Percentiles rank a stretch among this genome's conserved stretches.
Evolutionary conservation across 1,140 invertebrate genomes (phyloP).

Genomic region (Platyura marginata): DNA sequence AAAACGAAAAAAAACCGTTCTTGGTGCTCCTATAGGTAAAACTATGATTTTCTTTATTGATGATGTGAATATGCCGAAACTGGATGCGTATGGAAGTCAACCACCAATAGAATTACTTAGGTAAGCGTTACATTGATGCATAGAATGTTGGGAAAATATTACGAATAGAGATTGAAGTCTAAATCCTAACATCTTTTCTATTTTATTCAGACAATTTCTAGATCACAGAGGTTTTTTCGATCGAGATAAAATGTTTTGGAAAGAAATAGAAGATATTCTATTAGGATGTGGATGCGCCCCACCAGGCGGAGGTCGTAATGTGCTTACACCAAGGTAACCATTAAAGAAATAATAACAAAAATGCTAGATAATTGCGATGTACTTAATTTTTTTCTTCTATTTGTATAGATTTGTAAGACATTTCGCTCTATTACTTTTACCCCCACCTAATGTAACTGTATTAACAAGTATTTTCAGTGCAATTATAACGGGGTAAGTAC

Average conservation of each 20-base stretch:
- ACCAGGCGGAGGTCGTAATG: slow-evolving; percentile 72
- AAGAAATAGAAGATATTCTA: slow-evolving; percentile 68
- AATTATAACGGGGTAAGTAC: slow-evolving; percentile 24
- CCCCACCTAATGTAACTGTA: slow-evolving; percentile 49
- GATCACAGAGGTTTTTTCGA: slow-evolving; percentile 74
- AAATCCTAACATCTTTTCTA: no score
- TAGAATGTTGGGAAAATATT: no score
- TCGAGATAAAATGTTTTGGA: slow-evolving; percentile 72
- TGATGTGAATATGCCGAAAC: slow-evolving; percentile 79
- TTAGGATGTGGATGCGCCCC: slow-evolving; percentile 67
- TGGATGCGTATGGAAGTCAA: slow-evolving; percentile 72
- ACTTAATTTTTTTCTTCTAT: no score
- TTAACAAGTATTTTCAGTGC: slow-evolving; percentile 66
- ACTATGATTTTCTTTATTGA: slow-evolving; percentile 59
- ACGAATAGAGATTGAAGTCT: no score
- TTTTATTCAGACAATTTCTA: slow-evolving; percentile 45
- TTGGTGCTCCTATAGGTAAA: slow-evolving; percentile 73
- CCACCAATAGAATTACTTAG: slow-evolving; percentile 75
- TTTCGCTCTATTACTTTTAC: slow-evolving; percentile 62
- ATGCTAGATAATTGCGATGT: no score
- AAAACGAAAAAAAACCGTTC: slow-evolving; percentile 56
- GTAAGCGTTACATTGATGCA: no score
- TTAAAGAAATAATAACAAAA: background rate
- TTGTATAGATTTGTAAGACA: slow-evolving; percentile 54
- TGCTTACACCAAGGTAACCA: slow-evolving; percentile 44